phyloP scores from a whole-genome alignment of 2,113 vertebrate species.

The Theristicus caerulescens region DNA sequence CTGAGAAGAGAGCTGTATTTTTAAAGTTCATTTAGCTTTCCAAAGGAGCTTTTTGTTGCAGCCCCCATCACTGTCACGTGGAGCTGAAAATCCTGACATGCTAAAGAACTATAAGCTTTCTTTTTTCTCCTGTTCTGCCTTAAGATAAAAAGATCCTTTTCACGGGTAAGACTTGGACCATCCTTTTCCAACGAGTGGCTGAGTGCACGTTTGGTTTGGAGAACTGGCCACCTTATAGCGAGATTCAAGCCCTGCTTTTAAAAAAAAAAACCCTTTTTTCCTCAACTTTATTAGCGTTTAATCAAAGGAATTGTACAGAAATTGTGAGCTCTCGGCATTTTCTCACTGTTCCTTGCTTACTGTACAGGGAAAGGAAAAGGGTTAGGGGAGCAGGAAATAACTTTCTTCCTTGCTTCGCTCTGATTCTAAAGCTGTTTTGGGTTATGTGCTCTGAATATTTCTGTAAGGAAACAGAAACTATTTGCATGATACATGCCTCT shows the following conservation, averaged over 20 bases:
- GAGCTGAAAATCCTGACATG: constrained; percentile 29
- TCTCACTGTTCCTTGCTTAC: neutral
- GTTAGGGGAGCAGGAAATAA: constrained; percentile 39
- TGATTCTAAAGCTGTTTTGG: constrained; percentile 60
- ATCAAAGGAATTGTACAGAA: neutral
- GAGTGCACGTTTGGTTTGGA: neutral
- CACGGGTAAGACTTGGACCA: neutral
- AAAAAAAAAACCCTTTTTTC: neutral
- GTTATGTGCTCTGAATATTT: constrained; percentile 59
- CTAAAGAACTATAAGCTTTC: neutral
- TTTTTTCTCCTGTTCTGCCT: neutral
- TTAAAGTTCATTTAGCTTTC: constrained; percentile 34
- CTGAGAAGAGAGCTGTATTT: constrained; percentile 27
- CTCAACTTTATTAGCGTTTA: neutral
- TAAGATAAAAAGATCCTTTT: neutral
- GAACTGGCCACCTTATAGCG: neutral
- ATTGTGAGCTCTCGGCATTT: neutral
- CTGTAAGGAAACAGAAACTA: constrained; percentile 57
- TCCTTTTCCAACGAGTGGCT: neutral
- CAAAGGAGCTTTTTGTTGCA: constrained; percentile 14
- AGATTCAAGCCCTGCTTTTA: neutral
- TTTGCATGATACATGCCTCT: constrained; percentile 53
- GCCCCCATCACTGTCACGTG: neutral
- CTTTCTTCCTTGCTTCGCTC: constrained; percentile 33
- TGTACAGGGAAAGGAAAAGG: neutral